Percentiles rank a stretch among this genome's conserved stretches.
These are phyloP conservation scores for Phataginus tricuspis DNA, from an alignment of 2,797 vertebrate genomes.

Conservation along the genomic window DNA sequence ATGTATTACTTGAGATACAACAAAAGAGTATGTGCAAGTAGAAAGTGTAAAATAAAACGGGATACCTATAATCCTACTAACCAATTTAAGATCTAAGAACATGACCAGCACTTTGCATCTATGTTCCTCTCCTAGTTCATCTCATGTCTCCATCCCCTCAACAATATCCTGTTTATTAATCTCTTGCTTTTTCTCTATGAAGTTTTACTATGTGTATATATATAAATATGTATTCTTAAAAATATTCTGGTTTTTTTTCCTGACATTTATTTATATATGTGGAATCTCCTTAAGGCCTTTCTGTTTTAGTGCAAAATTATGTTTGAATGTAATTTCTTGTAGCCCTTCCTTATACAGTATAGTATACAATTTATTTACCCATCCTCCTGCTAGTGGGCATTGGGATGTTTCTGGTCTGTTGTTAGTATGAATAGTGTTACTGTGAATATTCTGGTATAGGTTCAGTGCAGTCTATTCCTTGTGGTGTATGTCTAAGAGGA, in stretches of 20 bases:
- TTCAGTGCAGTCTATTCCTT: background rate
- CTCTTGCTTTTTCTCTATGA: background rate
- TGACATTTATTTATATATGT: background rate
- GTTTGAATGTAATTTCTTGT: background rate
- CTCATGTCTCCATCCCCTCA: background rate
- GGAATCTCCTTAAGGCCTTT: background rate
- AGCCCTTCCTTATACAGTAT: background rate
- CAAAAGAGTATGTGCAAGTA: background rate
- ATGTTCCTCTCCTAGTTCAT: background rate
- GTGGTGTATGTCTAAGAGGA: background rate
- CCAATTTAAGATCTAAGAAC: background rate
- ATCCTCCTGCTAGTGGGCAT: background rate
- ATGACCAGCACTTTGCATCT: background rate
- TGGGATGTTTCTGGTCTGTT: background rate
- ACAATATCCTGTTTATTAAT: background rate
- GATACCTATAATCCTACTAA: background rate
- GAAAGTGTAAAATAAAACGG: background rate
- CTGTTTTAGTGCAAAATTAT: background rate
- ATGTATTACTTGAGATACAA: background rate
- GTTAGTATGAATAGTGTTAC: background rate
- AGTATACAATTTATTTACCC: background rate
- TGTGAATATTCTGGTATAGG: background rate
- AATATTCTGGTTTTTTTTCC: background rate
- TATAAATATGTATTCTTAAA: too few species aligned
- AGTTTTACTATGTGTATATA: background rate